Percentiles rank a stretch among this genome's conserved stretches.
Conservation (phyloP, 2,797 vertebrate genomes). For the Pseudotriccus pelzelni region DNA sequence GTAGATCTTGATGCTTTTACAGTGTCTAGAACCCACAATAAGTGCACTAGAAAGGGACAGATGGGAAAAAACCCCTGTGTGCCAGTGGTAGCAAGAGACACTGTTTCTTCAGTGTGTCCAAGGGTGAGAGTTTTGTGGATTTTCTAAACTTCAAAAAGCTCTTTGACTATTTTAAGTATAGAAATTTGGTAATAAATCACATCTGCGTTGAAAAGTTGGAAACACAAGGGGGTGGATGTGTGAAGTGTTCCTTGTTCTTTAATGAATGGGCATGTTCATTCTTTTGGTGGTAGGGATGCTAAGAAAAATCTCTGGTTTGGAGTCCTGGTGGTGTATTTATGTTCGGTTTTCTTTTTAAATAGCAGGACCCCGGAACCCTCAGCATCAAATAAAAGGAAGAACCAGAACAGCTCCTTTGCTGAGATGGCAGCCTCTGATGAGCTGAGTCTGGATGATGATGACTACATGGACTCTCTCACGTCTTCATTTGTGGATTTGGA, state of each 20-base stretch:
- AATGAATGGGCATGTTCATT: accelerated
- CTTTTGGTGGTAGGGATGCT: background rate
- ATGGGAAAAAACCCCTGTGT: background rate
- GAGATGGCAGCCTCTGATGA: background rate
- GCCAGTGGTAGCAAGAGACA: background rate
- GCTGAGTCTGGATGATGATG: background rate
- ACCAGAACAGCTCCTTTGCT: background rate
- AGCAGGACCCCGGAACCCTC: background rate
- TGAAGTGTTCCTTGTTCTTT: background rate
- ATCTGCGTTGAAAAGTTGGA: background rate
- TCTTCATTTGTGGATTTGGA: background rate
- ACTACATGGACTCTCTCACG: accelerated
- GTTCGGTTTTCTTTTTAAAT: background rate
- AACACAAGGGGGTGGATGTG: background rate
- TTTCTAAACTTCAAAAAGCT: background rate
- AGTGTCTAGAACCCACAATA: background rate
- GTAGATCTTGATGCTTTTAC: background rate
- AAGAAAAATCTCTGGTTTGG: background rate
- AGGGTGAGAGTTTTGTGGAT: background rate
- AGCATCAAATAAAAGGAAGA: accelerated
- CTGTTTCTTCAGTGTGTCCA: background rate
- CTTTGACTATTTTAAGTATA: background rate
- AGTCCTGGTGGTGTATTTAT: background rate
- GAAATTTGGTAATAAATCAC: background rate
- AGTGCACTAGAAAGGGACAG: background rate